Percentiles rank a stretch among this genome's conserved stretches.
Conservation (phyloP, 2,113 vertebrate species). For the Anhinga anhinga region DNA sequence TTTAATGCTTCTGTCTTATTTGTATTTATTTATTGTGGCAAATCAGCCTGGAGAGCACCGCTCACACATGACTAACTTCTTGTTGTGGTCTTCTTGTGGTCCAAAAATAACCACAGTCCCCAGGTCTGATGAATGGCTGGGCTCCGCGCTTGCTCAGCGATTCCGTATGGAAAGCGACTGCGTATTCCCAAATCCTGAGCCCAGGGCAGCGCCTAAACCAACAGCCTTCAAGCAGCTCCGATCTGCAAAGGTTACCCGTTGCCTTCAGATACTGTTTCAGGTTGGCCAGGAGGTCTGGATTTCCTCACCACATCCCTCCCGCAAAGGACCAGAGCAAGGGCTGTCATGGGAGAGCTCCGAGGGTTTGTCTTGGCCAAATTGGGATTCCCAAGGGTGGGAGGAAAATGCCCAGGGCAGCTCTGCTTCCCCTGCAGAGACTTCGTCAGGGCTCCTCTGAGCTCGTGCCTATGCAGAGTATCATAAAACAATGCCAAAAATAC, state of each 20-base stretch:
- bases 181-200: not conserved
- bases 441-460: not conserved
- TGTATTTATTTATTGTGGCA: constrained; percentile 7
- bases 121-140: rapidly evolving
- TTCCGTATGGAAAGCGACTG: not conserved
- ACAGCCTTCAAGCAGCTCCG: not conserved
- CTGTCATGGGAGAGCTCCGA: not conserved
- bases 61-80: not conserved
- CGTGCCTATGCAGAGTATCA: not conserved
- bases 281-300: not conserved
- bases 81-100: not conserved
- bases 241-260: no score
- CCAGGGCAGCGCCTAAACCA: not conserved
- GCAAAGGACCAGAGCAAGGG: rapidly evolving
- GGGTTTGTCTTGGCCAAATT: not conserved
- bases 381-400: not conserved
- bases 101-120: not conserved
- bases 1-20: not conserved
- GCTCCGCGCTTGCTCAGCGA: not conserved
- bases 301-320: rapidly evolving
- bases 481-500: not conserved
- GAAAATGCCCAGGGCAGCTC: not conserved
- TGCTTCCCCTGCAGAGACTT: not conserved
- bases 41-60: not conserved
- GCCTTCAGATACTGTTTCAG: not conserved